Base-by-base conservation (phyloP, 1,140 invertebrate species). In the Lepidotrigona ventralis region DNA sequence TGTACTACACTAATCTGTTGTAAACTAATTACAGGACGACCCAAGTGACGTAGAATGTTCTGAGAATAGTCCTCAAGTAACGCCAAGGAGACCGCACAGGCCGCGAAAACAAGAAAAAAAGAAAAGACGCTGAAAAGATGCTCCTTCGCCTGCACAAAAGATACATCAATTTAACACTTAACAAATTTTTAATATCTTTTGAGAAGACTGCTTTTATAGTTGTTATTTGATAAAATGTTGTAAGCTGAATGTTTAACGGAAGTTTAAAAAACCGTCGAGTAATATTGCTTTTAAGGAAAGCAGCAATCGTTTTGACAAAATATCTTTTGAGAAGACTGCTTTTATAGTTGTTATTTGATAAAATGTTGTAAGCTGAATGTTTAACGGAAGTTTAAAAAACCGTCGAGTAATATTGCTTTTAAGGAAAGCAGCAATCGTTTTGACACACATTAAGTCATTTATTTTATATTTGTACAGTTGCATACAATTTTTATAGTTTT, bases 61-160 rank as follows among this genome's bases (percentile, higher is more conserved):
- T 0, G 93, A 94, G 88, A 94, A 93, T 64, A 94, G 94, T 89
- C 94, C 94, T 3, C 93, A 94, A 81, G 93, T 94, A 33, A 94
- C 94, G 15, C 94, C 93, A 0, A 89, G 94, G 70, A 91, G 91
- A 86, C 94, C 93, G 1, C 94, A 94, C 84, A 89, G 93, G 64
- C 92, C 93, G 12, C 86, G 94, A 77, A 94, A 94, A 33, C 93
- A 94, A 81, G 94, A 94, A 68, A 94, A 94, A 81, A 94, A 94
- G 74, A 94, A 94, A 80, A 91, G 94, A 79, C 93, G 94, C 76
- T 89, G 19, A 88, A 17, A 46, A 46, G 39, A 60, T 12, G 5
- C 0, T 83, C 53, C 2, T 54, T 23, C 46, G 0, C 0, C 46
- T 15, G 2, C 6, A n/a, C 19, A 73, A 66, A 69, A 58, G 17